These are phyloP conservation scores for Thyatira batis DNA, from an alignment of 2,888 invertebrate genomes.

Conservation along the genomic window DNA sequence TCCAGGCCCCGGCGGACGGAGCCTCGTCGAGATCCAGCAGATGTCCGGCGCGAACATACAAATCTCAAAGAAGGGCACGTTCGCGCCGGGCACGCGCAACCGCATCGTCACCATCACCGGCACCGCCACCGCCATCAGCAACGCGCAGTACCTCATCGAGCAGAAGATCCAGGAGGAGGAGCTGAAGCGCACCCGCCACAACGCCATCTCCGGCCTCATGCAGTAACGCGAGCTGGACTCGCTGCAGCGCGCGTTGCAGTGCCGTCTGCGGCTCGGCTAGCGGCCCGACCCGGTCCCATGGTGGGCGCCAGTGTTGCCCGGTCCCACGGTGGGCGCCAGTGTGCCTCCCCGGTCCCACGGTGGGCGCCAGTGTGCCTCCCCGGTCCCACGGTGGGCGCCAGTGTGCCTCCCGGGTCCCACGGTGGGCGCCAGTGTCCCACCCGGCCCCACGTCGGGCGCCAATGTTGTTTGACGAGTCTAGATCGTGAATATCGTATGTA, in stretches of 20 bases:
- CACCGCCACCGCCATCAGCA: conserved; percentile 92
- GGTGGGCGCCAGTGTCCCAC: neutral
- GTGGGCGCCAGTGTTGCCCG: neutral
- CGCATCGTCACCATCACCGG: conserved; percentile 98
- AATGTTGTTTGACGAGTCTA: neutral
- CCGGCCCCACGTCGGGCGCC: neutral
- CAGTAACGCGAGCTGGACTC: conserved; percentile 73
- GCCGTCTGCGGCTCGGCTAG: neutral
- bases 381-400: conserved; percentile 1
- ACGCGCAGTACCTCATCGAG: conserved; percentile 97
- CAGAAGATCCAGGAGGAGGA: conserved; percentile 98
- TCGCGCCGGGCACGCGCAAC: conserved; percentile 98
- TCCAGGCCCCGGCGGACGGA: conserved; percentile 95
- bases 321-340: neutral
- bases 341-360: neutral
- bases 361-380: neutral
- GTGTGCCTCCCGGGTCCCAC: neutral
- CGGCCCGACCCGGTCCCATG: neutral
- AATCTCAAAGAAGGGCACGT: conserved; percentile 99
- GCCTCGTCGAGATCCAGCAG: conserved; percentile 98
- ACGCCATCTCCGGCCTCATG: conserved; percentile 88
- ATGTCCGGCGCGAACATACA: conserved; percentile 98
- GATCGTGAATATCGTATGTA: neutral
- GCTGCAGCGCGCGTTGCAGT: conserved; percentile 3
- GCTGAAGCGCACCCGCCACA: conserved; percentile 95